A percentile compares a stretch with the other conserved stretches of the same genome.
Evolutionary conservation across 2,113 vertebrate genomes (phyloP).

Genomic region (Brachirus orientalis): DNA sequence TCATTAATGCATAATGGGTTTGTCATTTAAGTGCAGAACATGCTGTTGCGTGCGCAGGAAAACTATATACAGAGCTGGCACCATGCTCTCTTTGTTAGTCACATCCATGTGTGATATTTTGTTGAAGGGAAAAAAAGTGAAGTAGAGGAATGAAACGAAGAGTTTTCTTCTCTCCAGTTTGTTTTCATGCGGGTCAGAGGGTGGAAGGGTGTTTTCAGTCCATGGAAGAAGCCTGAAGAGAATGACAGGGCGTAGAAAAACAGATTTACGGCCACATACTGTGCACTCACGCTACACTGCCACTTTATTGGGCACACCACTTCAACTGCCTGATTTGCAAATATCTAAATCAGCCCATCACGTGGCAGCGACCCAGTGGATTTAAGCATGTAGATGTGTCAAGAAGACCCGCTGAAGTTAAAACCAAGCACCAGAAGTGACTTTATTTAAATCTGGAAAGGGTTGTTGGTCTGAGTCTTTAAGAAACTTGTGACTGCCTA

Average conservation of each 20-base stretch:
- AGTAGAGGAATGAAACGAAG: constrained; percentile 36
- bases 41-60: too few species aligned
- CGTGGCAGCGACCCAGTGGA: too few species aligned
- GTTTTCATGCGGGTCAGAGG: constrained; percentile 67
- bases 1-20: constrained; percentile 69
- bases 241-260: not conserved
- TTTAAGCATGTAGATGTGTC: too few species aligned
- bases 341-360: too few species aligned
- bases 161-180: constrained; percentile 10
- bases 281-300: too few species aligned
- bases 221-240: constrained; percentile 43
- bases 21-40: constrained; percentile 63
- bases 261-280: not conserved
- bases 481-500: too few species aligned
- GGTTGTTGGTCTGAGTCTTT: too few species aligned
- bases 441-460: too few species aligned
- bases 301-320: too few species aligned
- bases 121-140: constrained; percentile 13
- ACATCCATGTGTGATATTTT: constrained; percentile 22
- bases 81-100: constrained; percentile 59
- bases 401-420: too few species aligned
- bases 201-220: constrained; percentile 37
- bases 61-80: constrained; percentile 74
- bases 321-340: too few species aligned
- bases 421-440: too few species aligned